Evolutionary conservation across 2,888 invertebrate genomes (phyloP).

Genomic region (Sinelater perroti): DNA sequence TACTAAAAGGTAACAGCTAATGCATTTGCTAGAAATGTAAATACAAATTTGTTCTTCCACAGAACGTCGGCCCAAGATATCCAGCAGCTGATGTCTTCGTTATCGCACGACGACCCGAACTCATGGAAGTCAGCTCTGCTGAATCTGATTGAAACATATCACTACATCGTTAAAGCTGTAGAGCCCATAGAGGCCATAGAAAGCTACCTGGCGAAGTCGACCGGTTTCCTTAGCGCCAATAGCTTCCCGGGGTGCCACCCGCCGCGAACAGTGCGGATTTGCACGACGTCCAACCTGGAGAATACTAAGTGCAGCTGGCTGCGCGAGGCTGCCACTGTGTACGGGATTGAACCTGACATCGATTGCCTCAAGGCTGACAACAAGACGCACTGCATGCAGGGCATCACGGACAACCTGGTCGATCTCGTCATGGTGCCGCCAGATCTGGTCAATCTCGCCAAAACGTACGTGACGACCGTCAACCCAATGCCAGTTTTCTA

Average conservation of each 20-base stretch:
- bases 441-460: conserved; percentile 75
- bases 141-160: conserved; percentile 69
- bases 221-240: conserved; percentile 70
- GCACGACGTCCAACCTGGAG: conserved; percentile 75
- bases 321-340: conserved; percentile 75
- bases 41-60: conserved; percentile 10
- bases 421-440: conserved; percentile 79
- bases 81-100: conserved; percentile 61
- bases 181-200: conserved; percentile 70
- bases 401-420: conserved; percentile 68
- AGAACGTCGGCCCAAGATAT: conserved; percentile 64
- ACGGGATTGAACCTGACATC: conserved; percentile 80
- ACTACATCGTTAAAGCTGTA: conserved; percentile 64
- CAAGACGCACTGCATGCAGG: conserved; percentile 73
- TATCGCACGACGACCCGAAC: conserved; percentile 57
- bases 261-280: conserved; percentile 69
- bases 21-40: neutral
- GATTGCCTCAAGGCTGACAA: conserved; percentile 74
- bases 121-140: conserved; percentile 69
- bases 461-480: conserved; percentile 67
- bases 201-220: conserved; percentile 71
- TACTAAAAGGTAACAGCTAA: conserved; percentile 66
- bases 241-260: conserved; percentile 70
- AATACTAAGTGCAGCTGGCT: conserved; percentile 83
- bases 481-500: neutral